phyloP scores from a whole-genome alignment of 2,113 vertebrate species.

The Petrocephalus microphthalmus region DNA sequence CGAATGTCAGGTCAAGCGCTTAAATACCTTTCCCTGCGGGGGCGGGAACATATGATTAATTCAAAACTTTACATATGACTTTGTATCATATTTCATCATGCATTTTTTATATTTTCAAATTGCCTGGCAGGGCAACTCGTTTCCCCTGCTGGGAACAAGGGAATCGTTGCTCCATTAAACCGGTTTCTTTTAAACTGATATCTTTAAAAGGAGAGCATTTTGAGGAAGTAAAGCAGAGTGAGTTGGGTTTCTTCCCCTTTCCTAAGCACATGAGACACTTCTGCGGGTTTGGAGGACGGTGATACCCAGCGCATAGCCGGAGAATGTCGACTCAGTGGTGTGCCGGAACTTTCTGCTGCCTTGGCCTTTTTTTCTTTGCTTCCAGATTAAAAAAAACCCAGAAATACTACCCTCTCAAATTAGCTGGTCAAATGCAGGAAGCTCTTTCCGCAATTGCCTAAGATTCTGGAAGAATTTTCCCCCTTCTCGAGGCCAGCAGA shows the following conservation, averaged over 20 bases:
- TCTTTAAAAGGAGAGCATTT: conserved; percentile 39
- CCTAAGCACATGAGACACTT: conserved; percentile 2
- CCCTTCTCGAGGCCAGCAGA: conserved; percentile 1
- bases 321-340: neutral
- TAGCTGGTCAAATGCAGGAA: conserved; percentile 12
- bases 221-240: conserved; percentile 29
- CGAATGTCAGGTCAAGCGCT: neutral
- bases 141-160: conserved; percentile 42
- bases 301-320: neutral
- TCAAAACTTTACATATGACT: conserved; percentile 44
- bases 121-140: conserved; percentile 38
- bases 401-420: conserved; percentile 8
- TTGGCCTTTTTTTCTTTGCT: neutral
- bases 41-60: conserved; percentile 56
- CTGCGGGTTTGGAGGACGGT: neutral
- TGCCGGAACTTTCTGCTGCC: neutral
- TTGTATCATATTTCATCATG: conserved; percentile 59
- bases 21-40: conserved; percentile 29
- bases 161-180: conserved; percentile 59
- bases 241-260: conserved; percentile 13
- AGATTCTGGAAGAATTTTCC: neutral
- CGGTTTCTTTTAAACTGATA: conserved; percentile 38
- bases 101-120: conserved; percentile 64
- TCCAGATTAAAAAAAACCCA: neutral
- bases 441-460: neutral